A percentile compares a stretch with the other conserved stretches of the same genome.
phyloP scores from a whole-genome alignment of 2,797 vertebrate species.

The Chaetophractus vellerosus region DNA sequence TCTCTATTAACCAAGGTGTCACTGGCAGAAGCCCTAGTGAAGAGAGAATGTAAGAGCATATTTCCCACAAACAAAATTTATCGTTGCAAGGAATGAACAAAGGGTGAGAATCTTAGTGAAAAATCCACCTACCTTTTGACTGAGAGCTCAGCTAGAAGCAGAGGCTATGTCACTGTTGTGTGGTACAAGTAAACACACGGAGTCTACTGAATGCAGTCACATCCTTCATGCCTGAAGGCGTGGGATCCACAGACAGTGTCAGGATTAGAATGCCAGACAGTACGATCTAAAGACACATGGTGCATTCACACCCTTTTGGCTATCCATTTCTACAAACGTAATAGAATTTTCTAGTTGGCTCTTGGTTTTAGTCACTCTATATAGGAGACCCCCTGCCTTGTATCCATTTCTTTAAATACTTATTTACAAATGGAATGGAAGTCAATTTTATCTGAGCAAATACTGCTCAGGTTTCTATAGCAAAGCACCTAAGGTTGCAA shows the following conservation, averaged over 20 bases:
- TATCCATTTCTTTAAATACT: neutral
- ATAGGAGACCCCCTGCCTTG: neutral
- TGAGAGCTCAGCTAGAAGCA: neutral
- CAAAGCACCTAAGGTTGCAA: neutral
- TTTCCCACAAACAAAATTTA: neutral
- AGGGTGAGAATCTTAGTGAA: neutral
- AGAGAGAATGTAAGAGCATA: neutral
- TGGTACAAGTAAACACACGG: neutral
- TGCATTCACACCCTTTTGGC: neutral
- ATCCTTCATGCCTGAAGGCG: too few relatives aligned
- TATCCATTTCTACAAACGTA: neutral
- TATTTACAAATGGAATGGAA: conserved; percentile 11
- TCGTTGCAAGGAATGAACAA: neutral
- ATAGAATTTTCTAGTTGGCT: neutral
- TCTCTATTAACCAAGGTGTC: neutral
- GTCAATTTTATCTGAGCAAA: conserved; percentile 1
- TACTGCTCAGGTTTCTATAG: neutral
- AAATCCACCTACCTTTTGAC: neutral
- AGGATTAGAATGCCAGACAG: neutral
- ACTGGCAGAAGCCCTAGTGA: neutral
- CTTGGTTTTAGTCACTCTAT: neutral
- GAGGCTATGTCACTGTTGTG: neutral
- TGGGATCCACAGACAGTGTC: neutral
- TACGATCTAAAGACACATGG: neutral
- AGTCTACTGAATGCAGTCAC: neutral